phyloP scores from a whole-genome alignment of 2,113 vertebrate genomes.

The Macrotis lagotis region DNA sequence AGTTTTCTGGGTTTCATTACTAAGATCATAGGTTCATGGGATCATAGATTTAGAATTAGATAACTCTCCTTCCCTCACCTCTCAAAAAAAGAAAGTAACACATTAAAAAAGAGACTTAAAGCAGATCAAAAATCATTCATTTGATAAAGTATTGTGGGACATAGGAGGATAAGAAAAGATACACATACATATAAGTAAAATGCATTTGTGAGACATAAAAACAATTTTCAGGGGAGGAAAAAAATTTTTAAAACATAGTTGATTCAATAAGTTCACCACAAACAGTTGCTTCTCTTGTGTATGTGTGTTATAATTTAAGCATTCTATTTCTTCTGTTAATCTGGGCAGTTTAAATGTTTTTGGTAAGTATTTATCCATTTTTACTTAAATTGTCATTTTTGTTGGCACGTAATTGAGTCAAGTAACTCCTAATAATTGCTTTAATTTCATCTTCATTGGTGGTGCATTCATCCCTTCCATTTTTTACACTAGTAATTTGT shows the following conservation, averaged over 20 bases:
- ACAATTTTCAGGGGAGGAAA: background rate
- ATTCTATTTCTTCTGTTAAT: background rate
- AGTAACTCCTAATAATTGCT: background rate
- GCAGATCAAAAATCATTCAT: background rate
- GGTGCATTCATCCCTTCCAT: background rate
- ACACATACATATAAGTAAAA: background rate
- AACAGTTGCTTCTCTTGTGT: background rate
- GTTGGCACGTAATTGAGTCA: background rate
- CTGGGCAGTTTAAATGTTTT: background rate
- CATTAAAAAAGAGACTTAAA: constrained; percentile 26
- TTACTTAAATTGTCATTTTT: background rate
- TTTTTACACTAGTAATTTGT: background rate
- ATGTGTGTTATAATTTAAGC: background rate
- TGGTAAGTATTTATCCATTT: background rate
- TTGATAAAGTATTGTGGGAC: background rate
- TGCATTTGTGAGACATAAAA: constrained; percentile 14
- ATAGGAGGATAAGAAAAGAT: constrained; percentile 13
- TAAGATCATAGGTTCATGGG: background rate
- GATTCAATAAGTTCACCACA: constrained; percentile 7
- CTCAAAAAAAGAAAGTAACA: constrained; percentile 16
- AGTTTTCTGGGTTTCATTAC: constrained; percentile 19
- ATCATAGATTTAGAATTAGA: background rate
- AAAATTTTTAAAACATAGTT: constrained; percentile 9
- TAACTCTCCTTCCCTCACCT: background rate
- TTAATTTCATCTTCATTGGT: background rate